These are phyloP conservation scores for Novumbra hubbsi DNA, from an alignment of 2,797 vertebrate genomes.

Conservation along the genomic window DNA sequence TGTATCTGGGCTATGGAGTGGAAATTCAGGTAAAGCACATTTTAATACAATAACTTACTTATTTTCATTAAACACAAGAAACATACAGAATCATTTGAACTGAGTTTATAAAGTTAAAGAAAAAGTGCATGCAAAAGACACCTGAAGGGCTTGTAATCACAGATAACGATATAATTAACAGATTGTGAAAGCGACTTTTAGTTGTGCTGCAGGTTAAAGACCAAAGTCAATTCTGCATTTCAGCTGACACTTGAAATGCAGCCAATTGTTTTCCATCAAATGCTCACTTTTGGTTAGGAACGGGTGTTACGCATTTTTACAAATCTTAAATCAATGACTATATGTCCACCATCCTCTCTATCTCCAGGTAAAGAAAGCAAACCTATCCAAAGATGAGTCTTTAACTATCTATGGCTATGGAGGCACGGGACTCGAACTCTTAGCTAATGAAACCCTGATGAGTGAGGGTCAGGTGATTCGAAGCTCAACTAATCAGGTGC, in stretches of 20 bases:
- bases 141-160: neutral
- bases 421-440: slow-evolving; percentile 73
- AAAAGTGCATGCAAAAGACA: neutral
- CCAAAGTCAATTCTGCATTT: no score
- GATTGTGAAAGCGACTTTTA: no score
- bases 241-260: no score
- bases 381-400: slow-evolving; percentile 87
- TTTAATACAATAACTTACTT: neutral
- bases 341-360: slow-evolving; percentile 21
- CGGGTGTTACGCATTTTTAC: neutral
- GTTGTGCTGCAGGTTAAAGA: no score
- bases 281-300: neutral
- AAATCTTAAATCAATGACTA: neutral
- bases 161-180: no score
- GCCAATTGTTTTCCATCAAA: no score
- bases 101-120: neutral
- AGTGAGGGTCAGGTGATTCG: slow-evolving; percentile 90
- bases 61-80: neutral
- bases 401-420: slow-evolving; percentile 82
- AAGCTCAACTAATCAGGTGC: slow-evolving; percentile 87
- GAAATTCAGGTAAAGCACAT: slow-evolving; percentile 66
- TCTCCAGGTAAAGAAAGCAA: slow-evolving; percentile 83
- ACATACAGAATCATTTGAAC: neutral
- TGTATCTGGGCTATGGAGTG: slow-evolving; percentile 89
- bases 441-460: slow-evolving; percentile 88